phyloP scores from a whole-genome alignment of 1,140 invertebrate genomes.

The Drosophila lacteicornis region DNA sequence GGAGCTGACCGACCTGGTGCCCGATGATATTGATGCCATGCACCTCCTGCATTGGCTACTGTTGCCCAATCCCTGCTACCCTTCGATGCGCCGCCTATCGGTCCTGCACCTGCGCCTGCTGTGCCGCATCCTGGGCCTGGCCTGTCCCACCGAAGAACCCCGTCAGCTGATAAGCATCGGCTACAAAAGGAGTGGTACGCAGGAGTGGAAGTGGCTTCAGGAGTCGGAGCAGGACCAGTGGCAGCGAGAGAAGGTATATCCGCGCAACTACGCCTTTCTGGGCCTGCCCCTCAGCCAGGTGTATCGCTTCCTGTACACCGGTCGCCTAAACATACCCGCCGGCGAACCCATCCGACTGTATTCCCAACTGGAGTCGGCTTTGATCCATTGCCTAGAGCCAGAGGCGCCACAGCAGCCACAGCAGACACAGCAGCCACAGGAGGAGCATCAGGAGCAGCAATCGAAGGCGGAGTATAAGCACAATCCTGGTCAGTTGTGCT shows the following conservation, averaged over 20 bases:
- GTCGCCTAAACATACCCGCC: neutral
- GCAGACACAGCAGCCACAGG: neutral
- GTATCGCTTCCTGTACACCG: constrained; percentile 4
- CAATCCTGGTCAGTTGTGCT: neutral
- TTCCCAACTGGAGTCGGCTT: neutral
- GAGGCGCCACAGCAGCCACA: neutral
- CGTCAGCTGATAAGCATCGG: neutral
- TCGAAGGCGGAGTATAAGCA: neutral
- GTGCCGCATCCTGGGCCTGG: neutral
- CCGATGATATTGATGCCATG: neutral
- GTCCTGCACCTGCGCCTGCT: neutral
- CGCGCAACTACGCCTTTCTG: neutral
- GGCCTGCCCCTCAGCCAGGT: neutral
- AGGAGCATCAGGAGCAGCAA: neutral
- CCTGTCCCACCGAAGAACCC: neutral
- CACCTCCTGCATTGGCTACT: neutral
- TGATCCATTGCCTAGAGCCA: neutral
- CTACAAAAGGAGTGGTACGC: rapidly evolving
- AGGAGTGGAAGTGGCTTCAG: neutral
- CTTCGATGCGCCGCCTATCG: neutral
- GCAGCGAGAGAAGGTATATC: too few relatives aligned
- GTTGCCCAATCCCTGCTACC: neutral
- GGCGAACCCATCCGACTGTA: neutral
- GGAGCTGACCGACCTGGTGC: neutral
- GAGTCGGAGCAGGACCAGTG: too few relatives aligned